Base-by-base conservation (phyloP, 2,888 invertebrate genomes). In the Chymomyza caudatula region DNA sequence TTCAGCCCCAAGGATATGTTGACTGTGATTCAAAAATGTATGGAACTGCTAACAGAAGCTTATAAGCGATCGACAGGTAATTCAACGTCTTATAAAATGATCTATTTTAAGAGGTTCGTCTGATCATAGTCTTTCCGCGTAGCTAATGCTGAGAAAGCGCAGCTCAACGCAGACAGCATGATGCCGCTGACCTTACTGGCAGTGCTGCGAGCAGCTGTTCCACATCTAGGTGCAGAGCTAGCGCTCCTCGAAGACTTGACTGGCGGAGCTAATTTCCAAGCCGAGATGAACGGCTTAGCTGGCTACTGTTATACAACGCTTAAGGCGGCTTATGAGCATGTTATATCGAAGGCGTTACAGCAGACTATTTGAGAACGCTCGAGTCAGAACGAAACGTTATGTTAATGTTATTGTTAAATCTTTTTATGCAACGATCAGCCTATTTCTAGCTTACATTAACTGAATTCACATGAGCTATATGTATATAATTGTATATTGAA, bases 291-390 rank as follows among this genome's bases (percentile, higher is more conserved):
- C 56, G 90, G 90, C 37, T 83, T 89, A 78, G 88, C 88, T 0
- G 90, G 90, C 15, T 90, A 90, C 70, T 90, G 90, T 70, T 90
- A 88, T 60, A 90, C 90, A 11, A 90, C 90, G 2, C 73, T 90
- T 2, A 90, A 90, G 77, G 89, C 89, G 56, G 87, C 89, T 47
- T 89, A 89, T 59, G 89, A 89, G 71, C 89, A 89, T 67, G 83
- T 89, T 22, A 88, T 88, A 56, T 73, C 82, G 59, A 78, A 79
- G 57, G 68, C 87, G 0, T 67, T 89, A 4, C 84, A 84, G 51
- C 78, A 73, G 52, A 61, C 76, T 43, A 74, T 72, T 67, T 77
- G 64, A 80, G 54, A 15, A 42, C 42, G 22, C 29, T 37, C 22
- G 49, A 52, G 4, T 17, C 44, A 19, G 25, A 42, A 57, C n/a